A percentile compares a stretch with the other conserved stretches of the same genome.
phyloP scores from a whole-genome alignment of 2,888 invertebrate species.

The Campoplex capitator region DNA sequence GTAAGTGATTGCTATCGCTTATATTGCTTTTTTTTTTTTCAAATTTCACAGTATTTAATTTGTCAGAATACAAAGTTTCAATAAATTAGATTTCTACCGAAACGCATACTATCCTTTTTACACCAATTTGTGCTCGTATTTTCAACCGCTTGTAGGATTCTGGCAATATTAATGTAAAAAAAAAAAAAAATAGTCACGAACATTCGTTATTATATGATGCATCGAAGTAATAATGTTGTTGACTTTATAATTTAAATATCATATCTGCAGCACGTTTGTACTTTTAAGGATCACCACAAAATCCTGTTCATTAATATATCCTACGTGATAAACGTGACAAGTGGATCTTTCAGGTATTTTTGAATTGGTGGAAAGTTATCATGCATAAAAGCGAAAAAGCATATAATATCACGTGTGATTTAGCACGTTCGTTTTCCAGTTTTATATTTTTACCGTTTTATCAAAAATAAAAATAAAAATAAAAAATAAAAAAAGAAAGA shows the following conservation, averaged over 20 bases:
- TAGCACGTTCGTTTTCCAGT: no score
- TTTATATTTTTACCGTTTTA: no score
- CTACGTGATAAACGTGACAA: constrained; percentile 61
- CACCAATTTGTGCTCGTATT: not conserved
- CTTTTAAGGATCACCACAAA: constrained; percentile 32
- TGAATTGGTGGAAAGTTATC: not conserved
- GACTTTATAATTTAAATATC: not conserved
- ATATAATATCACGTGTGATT: not conserved
- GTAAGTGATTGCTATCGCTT: not conserved
- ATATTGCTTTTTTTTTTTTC: no score
- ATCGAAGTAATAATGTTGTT: not conserved
- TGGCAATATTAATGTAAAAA: not conserved
- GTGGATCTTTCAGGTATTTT: constrained; percentile 25
- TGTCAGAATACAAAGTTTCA: not conserved
- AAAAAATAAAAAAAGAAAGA: no score
- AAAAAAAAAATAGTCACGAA: not conserved
- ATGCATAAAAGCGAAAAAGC: not conserved
- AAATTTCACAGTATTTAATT: not conserved
- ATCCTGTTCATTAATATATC: constrained; percentile 61
- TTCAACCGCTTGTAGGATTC: not conserved
- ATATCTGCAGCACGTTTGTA: not conserved
- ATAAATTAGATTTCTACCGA: not conserved
- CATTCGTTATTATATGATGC: not conserved
- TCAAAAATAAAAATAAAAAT: no score
- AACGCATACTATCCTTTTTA: not conserved